A percentile compares a stretch with the other conserved stretches of the same genome.
These are phyloP conservation scores for Trididemnum nubilum DNA, from an alignment of 23 tunicate genomes.

Conservation along the genomic window DNA sequence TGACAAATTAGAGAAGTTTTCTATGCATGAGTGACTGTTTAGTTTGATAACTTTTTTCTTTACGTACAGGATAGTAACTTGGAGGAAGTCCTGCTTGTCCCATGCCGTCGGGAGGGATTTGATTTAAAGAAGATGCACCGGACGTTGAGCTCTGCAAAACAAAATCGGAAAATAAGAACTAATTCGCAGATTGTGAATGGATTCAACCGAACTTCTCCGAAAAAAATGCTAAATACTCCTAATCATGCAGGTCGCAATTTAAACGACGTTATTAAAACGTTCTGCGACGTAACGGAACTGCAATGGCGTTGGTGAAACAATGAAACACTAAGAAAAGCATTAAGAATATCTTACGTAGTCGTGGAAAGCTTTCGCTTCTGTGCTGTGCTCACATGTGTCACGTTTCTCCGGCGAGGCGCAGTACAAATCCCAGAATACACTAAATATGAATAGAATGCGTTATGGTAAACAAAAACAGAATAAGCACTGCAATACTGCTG, in stretches of 20 bases:
- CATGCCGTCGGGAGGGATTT: conserved; percentile 88
- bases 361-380: conserved; percentile 99
- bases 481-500: too few species aligned
- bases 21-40: too few species aligned
- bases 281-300: too few species aligned
- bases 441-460: too few species aligned
- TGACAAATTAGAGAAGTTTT: too few species aligned
- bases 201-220: too few species aligned
- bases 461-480: too few species aligned
- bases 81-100: conserved; percentile 86
- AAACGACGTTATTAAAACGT: too few species aligned
- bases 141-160: conserved; percentile 67
- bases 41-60: too few species aligned
- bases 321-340: not conserved
- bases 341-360: conserved; percentile 96
- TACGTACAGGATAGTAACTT: conserved; percentile 92
- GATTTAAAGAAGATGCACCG: conserved; percentile 42
- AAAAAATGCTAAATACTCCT: too few species aligned
- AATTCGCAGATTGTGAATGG: not conserved
- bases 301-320: too few species aligned
- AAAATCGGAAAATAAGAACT: not conserved
- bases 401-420: conserved; percentile 99
- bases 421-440: conserved; percentile 99
- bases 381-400: conserved; percentile 93
- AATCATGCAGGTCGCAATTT: too few species aligned